Conservation (phyloP, 2,888 invertebrate genomes). For the Drymonia ruficornis region DNA sequence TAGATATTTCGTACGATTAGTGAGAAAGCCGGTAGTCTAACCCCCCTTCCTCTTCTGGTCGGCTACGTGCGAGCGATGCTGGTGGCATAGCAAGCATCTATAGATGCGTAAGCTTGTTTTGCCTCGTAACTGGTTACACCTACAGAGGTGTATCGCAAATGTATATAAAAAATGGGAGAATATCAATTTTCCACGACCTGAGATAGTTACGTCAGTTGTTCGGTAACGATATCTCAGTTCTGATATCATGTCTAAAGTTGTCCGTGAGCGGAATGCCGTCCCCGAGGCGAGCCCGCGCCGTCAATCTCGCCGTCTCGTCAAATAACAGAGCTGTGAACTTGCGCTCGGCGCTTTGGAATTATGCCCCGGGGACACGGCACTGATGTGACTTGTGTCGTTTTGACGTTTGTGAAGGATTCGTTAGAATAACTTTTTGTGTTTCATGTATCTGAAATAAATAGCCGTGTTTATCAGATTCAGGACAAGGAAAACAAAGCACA, state of each 20-base stretch:
- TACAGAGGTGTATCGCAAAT: no score
- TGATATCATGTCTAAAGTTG: conserved; percentile 3
- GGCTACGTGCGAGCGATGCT: no score
- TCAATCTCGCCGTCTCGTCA: conserved; percentile 1
- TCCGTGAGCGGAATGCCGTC: background rate
- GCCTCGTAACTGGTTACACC: no score
- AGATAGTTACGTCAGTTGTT: background rate
- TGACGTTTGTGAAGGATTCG: background rate
- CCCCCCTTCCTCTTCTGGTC: no score
- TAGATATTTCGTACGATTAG: no score
- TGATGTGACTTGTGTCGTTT: conserved; percentile 4
- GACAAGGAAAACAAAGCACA: no score
- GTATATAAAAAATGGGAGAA: background rate
- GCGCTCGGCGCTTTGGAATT: background rate
- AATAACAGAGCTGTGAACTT: background rate
- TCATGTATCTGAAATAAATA: background rate
- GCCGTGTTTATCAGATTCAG: background rate
- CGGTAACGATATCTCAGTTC: conserved; percentile 1
- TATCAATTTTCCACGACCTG: background rate
- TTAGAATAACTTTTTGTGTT: background rate
- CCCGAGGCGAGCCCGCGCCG: background rate
- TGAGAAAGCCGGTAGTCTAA: no score
- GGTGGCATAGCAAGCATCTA: no score
- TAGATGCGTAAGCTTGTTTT: no score
- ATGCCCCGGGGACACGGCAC: background rate